Evolutionary conservation across 1,140 invertebrate species (phyloP).

Genomic region (Bombus difficillimus): DNA sequence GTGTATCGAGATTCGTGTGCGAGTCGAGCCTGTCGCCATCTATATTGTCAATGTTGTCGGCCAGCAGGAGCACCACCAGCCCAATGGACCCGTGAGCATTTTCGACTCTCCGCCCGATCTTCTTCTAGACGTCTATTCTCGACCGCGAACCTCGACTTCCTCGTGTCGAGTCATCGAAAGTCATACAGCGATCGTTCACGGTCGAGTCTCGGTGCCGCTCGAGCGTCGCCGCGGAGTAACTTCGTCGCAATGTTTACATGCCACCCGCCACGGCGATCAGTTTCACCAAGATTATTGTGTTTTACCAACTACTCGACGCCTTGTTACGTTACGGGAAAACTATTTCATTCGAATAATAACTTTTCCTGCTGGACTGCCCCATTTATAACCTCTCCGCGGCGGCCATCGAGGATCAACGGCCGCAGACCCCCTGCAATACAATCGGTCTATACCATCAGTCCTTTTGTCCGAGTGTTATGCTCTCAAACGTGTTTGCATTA

Average conservation of each 20-base stretch:
- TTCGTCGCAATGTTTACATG: conserved; percentile 81
- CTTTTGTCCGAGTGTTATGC: conserved; percentile 46
- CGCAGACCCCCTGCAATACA: conserved; percentile 53
- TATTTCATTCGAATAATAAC: conserved; percentile 17
- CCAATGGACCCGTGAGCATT: conserved; percentile 83
- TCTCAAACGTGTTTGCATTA: conserved; percentile 28
- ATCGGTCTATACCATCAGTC: conserved; percentile 45
- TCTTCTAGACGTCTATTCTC: conserved; percentile 42
- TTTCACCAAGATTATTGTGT: conserved; percentile 30
- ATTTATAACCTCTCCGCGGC: conserved; percentile 72
- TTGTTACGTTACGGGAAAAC: conserved; percentile 24
- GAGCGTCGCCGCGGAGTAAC: conserved; percentile 59
- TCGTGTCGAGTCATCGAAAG: conserved; percentile 22
- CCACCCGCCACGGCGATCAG: conserved; percentile 69
- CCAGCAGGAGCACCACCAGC: conserved; percentile 73
- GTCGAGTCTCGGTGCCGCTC: conserved; percentile 55
- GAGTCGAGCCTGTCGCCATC: conserved; percentile 83
- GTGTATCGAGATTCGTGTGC: conserved; percentile 57
- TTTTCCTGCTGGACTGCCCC: conserved; percentile 48
- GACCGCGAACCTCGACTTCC: conserved; percentile 40
- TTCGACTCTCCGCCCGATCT: conserved; percentile 60
- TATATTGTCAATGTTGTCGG: conserved; percentile 88
- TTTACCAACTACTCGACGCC: conserved; percentile 18
- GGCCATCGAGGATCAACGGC: conserved; percentile 55
- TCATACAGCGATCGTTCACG: conserved; percentile 55